Evolutionary conservation across 2,797 vertebrate genomes (phyloP), one percentile per base, ranked within the genome.

Genomic region (Myotis daubentonii): DNA sequence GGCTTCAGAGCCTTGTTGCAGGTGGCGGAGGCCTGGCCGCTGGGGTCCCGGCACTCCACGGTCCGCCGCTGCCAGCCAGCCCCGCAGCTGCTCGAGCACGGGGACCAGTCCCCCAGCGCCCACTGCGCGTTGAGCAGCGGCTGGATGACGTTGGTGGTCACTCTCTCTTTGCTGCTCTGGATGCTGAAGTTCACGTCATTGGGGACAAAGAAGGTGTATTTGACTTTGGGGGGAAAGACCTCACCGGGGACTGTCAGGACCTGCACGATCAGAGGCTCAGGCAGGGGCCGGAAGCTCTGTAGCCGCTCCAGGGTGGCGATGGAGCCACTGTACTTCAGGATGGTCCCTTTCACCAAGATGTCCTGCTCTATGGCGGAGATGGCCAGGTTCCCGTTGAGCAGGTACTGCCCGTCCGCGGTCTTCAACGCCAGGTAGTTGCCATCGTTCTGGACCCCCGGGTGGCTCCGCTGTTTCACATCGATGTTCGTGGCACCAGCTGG

Each of bases 291-390:
- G 98, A 99, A 99, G 97, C 99, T 99, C 98, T 99, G 99, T 72
- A 99, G 98, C 95, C 99, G 98, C 98, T 99, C 99, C 96, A 99
- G 95, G 1, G 99, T 99, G 0, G 99, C 99, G 89, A 99, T 99
- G 70, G 99, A 99, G 75, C 99, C 99, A 0, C 99, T 99, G 98
- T 99, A 99, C 89, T 99, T 99, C 1, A 99, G 98, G 78, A 99
- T 98, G 3, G 99, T 99, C 3, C 99, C 99, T 25, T 98, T 98
- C 6, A 99, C 93, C 8, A 98, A 98, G 96, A 99, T 99, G 97
- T 99, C 99, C 98, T 99, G 99, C 97, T 99, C 99, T 94, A 99
- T 98, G 33, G 99, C 99, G 0, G 99, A 99, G 86, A 99, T 98
- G 13, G 99, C 99, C 93, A 99, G 99, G 98, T 99, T 99, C 4